Evolutionary conservation across 1,140 invertebrate species (phyloP).

Genomic region (Meteorus sp.): DNA sequence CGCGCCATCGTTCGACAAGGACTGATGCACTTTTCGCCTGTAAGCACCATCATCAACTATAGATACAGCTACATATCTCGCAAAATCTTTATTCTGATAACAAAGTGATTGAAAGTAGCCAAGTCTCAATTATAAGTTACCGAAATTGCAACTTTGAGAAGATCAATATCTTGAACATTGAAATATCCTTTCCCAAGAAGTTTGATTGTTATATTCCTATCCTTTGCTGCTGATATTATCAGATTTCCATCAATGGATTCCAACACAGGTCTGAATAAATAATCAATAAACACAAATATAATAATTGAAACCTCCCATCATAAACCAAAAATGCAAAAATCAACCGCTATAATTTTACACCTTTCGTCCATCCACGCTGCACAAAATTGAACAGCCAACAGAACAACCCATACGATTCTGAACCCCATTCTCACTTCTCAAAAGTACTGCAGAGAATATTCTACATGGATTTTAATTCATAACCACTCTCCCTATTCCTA

Average conservation of each 20-base stretch:
- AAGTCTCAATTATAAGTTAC: conserved; percentile 43
- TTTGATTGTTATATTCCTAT: conserved; percentile 68
- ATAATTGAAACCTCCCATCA: not conserved
- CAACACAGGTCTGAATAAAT: conserved; percentile 63
- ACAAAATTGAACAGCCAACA: conserved; percentile 12
- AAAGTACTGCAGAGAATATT: not conserved
- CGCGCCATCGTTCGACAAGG: conserved; percentile 52
- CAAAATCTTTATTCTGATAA: conserved; percentile 6
- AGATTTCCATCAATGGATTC: conserved; percentile 66
- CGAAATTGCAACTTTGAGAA: conserved; percentile 56
- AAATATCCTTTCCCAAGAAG: conserved; percentile 65
- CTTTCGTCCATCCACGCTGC: conserved; percentile 31
- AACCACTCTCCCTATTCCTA: too few species aligned
- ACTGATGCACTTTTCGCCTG: conserved; percentile 50
- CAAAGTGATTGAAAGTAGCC: not conserved
- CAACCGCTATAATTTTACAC: too few species aligned
- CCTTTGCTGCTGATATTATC: conserved; percentile 64
- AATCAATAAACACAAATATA: conserved; percentile 15
- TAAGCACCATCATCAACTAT: conserved; percentile 17
- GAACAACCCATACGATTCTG: conserved; percentile 17
- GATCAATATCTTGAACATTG: conserved; percentile 64
- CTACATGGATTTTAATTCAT: not conserved
- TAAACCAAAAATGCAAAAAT: not conserved
- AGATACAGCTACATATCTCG: too few species aligned
- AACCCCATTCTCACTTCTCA: not conserved